A percentile compares a stretch with the other conserved stretches of the same genome.
Conservation (phyloP, 2,888 invertebrate species). For the Colletes collaris region DNA sequence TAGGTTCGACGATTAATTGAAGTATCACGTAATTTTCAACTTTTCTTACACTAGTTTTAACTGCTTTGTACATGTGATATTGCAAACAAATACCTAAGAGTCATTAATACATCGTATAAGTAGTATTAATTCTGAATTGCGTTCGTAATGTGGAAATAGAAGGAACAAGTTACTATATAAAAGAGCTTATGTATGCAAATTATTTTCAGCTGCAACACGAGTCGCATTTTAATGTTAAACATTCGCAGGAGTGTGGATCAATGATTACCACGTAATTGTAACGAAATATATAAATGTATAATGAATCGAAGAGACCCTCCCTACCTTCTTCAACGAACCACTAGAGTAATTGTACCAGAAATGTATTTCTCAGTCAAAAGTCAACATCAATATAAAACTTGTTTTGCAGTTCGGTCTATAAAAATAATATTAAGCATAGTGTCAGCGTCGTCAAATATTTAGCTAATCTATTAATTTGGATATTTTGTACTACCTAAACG, state of each 20-base stretch:
- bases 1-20: slow-evolving; percentile 79
- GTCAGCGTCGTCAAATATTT: slow-evolving; percentile 31
- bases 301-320: slow-evolving; percentile 60
- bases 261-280: slow-evolving; percentile 43
- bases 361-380: slow-evolving; percentile 61
- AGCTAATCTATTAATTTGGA: slow-evolving; percentile 50
- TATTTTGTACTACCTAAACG: slow-evolving; percentile 59
- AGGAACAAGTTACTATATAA: slow-evolving; percentile 26
- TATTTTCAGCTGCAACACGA: slow-evolving; percentile 43
- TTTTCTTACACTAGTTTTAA: slow-evolving; percentile 42
- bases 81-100: slow-evolving; percentile 47
- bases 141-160: slow-evolving; percentile 23
- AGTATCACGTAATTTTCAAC: slow-evolving; percentile 53
- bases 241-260: slow-evolving; percentile 20
- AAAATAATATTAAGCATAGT: slow-evolving; percentile 58
- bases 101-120: slow-evolving; percentile 37
- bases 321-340: slow-evolving; percentile 67
- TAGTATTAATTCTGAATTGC: slow-evolving; percentile 25
- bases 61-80: slow-evolving; percentile 56
- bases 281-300: slow-evolving; percentile 49
- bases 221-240: slow-evolving; percentile 50
- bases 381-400: slow-evolving; percentile 61
- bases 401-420: slow-evolving; percentile 45
- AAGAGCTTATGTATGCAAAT: slow-evolving; percentile 51
- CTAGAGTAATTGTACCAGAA: slow-evolving; percentile 58